These are phyloP conservation scores for Dufourea novaeangliae DNA, from an alignment of 1,140 invertebrate genomes.

Conservation along the genomic window DNA sequence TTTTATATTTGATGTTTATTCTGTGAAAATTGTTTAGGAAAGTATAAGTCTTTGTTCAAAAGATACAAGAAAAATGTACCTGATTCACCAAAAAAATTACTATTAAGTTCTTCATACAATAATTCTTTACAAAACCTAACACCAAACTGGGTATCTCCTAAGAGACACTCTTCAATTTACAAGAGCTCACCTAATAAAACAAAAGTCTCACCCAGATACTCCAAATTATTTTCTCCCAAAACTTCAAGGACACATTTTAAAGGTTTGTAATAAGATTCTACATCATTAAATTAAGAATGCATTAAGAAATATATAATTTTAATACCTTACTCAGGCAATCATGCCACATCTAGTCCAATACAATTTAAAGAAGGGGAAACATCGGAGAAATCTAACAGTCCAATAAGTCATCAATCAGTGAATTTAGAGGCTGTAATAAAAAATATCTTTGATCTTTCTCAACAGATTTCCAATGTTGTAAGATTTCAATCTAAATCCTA, in stretches of 20 bases:
- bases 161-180: not conserved
- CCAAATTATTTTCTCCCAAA: conserved; percentile 6
- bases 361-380: not conserved
- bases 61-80: conserved; percentile 53
- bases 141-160: conserved; percentile 24
- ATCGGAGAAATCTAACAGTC: not conserved
- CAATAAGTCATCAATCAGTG: not conserved
- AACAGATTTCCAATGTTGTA: not conserved
- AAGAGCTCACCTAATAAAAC: not conserved
- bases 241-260: not conserved
- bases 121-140: not conserved
- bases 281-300: not conserved
- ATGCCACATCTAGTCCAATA: conserved; percentile 21
- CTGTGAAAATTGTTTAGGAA: conserved; percentile 48
- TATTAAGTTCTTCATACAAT: not conserved
- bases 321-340: conserved; percentile 5
- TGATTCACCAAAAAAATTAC: too few relatives aligned
- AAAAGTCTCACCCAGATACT: conserved; percentile 19
- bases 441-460: conserved; percentile 20
- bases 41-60: conserved; percentile 68
- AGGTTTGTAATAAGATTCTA: conserved; percentile 30
- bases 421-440: not conserved
- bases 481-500: not conserved
- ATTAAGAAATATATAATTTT: not conserved
- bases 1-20: too few relatives aligned